These are phyloP conservation scores for Tipula unca DNA, from an alignment of 2,888 invertebrate species.

Conservation along the genomic window DNA sequence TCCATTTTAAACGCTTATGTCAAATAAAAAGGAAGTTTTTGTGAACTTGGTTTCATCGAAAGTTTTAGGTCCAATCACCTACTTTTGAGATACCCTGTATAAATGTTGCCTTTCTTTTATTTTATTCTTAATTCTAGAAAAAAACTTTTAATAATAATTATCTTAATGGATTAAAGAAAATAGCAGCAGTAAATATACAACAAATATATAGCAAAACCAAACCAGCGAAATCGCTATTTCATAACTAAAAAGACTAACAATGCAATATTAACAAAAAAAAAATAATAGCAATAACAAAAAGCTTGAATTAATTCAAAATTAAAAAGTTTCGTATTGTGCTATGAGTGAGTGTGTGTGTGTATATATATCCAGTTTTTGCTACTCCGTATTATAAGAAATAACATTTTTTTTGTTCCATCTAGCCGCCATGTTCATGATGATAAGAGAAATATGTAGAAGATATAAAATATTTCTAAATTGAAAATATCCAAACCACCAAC, in stretches of 20 bases:
- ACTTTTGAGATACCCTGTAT: not conserved
- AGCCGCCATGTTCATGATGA: not conserved
- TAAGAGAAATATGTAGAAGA: not conserved
- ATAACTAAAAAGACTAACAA: not conserved
- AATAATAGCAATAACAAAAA: not conserved
- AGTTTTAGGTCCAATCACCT: too few species aligned
- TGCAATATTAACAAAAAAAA: not conserved
- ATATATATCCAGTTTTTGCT: not conserved
- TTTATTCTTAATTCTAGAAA: not conserved
- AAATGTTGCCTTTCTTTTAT: not conserved
- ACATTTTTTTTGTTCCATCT: not conserved
- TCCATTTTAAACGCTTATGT: too few species aligned
- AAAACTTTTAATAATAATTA: not conserved
- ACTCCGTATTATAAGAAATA: not conserved
- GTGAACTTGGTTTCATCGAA: too few species aligned
- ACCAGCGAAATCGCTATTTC: not conserved
- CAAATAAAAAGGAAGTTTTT: too few species aligned
- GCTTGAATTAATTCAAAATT: not conserved
- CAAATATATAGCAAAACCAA: not conserved
- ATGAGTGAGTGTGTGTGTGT: not conserved
- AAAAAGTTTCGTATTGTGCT: not conserved
- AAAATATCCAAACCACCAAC: not conserved
- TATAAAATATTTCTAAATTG: not conserved
- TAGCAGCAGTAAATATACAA: not conserved
- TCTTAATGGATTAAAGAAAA: not conserved